A percentile compares a stretch with the other conserved stretches of the same genome.
Evolutionary conservation across 2,797 vertebrate genomes (phyloP).

Genomic region (Crax fasciolata): DNA sequence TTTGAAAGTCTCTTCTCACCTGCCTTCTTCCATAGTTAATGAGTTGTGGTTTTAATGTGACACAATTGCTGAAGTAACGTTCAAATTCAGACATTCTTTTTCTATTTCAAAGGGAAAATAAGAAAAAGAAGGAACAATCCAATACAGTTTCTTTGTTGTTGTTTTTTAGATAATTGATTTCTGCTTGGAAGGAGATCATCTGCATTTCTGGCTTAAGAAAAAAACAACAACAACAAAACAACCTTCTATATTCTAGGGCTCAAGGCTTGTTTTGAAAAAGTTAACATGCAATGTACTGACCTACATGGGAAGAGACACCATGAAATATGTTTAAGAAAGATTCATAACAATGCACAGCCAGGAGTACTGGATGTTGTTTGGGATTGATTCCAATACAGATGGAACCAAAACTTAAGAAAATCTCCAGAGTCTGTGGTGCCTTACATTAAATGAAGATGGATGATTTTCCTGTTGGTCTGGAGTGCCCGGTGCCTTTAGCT

Average conservation of each 20-base stretch:
- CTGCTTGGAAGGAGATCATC: constrained; percentile 1
- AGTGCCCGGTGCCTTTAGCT: rapidly evolving
- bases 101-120: constrained; percentile 45
- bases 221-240: neutral
- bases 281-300: neutral
- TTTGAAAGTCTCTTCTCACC: neutral
- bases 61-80: neutral
- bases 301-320: neutral
- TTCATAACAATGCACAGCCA: neutral
- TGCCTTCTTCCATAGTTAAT: neutral
- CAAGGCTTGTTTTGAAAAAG: neutral
- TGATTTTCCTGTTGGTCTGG: neutral
- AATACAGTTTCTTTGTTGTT: constrained; percentile 50
- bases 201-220: neutral
- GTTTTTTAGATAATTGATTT: constrained; percentile 35
- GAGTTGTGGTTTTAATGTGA: constrained; percentile 1
- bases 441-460: neutral
- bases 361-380: neutral
- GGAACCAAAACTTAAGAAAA: constrained; percentile 5
- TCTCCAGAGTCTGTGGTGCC: neutral
- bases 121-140: constrained; percentile 49
- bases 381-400: neutral
- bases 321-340: neutral
- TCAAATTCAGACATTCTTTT: neutral
- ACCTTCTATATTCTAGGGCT: neutral